phyloP scores from a whole-genome alignment of 2,797 vertebrate species.

The Helarctos malayanus region DNA sequence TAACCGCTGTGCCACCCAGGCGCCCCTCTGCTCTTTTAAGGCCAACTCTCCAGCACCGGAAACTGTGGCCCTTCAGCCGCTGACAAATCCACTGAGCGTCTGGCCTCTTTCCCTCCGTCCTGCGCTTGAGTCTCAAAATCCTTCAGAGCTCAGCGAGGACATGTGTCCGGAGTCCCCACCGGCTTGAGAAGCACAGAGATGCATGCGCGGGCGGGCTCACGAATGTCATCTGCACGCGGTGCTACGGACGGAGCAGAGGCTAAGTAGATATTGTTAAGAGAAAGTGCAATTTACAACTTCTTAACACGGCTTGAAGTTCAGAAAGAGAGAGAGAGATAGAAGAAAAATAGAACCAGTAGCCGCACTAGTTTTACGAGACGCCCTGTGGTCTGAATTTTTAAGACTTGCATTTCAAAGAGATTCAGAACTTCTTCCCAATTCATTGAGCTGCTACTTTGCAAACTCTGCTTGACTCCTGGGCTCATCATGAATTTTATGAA shows the following conservation, averaged over 20 bases:
- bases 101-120: too few species aligned
- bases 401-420: slow-evolving; percentile 45
- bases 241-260: rapidly evolving
- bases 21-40: too few species aligned
- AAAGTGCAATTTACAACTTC: background rate
- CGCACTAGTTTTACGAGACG: background rate
- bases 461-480: background rate
- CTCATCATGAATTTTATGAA: background rate
- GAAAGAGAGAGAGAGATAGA: background rate
- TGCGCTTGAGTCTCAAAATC: rapidly evolving
- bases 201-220: rapidly evolving
- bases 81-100: too few species aligned
- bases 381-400: background rate
- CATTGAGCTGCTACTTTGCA: background rate
- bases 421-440: background rate
- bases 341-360: rapidly evolving
- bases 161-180: rapidly evolving
- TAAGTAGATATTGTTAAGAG: background rate
- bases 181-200: rapidly evolving
- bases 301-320: background rate
- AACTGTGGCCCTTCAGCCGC: rapidly evolving
- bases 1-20: too few species aligned
- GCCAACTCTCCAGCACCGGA: rapidly evolving
- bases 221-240: rapidly evolving
- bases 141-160: rapidly evolving